phyloP scores from a whole-genome alignment of 2,113 vertebrate species.

The Lamprologus tigripictilis region DNA sequence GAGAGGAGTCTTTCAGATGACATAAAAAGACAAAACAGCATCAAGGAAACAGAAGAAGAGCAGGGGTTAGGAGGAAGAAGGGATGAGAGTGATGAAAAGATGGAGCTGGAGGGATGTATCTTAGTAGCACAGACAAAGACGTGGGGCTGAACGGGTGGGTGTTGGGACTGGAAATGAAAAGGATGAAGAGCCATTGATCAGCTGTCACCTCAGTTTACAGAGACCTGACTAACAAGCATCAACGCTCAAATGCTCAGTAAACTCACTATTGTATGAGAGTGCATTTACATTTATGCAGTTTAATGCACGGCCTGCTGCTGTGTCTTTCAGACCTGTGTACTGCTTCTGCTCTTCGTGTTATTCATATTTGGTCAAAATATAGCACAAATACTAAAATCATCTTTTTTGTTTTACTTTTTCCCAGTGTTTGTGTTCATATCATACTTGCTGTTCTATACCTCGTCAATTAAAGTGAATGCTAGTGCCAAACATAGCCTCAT shows the following conservation, averaged over 20 bases:
- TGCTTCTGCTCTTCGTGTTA: not conserved
- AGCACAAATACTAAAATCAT: not conserved
- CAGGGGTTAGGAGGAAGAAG: not conserved
- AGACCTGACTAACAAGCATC: not conserved
- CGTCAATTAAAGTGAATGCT: not conserved
- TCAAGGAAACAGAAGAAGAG: not conserved
- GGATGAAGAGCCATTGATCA: slow-evolving; percentile 36
- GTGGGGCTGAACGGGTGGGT: not conserved
- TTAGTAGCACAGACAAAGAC: not conserved
- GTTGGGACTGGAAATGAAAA: not conserved
- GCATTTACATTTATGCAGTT: not conserved
- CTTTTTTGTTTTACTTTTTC: not conserved
- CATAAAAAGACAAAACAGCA: not conserved
- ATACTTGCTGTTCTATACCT: not conserved
- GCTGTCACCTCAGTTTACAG: slow-evolving; percentile 21
- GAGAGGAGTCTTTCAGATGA: not conserved
- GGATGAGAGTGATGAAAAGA: not conserved
- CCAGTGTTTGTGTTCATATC: not conserved
- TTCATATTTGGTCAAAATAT: not conserved
- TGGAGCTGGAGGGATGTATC: not conserved
- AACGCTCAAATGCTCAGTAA: not conserved
- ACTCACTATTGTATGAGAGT: not conserved
- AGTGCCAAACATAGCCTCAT: not conserved
- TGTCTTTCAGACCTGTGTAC: not conserved
- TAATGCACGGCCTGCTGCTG: not conserved